Conservation (phyloP, 2,113 vertebrate genomes). For the Girardinichthys multiradiatus region DNA sequence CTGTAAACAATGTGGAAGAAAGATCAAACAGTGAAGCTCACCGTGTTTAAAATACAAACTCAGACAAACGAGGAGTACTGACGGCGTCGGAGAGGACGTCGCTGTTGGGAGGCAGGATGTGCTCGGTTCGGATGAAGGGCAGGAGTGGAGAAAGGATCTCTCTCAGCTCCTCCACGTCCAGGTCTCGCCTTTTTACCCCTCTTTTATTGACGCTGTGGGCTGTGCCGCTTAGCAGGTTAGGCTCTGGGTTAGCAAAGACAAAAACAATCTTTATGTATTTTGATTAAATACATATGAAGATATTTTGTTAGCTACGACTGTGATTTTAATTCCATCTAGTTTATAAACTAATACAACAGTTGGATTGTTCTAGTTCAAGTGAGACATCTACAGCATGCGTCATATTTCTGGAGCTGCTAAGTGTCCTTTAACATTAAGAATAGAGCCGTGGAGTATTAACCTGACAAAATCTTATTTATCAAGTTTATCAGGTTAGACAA, state of each 20-base stretch:
- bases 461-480: constrained; percentile 7
- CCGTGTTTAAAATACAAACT: neutral
- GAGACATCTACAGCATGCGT: constrained; percentile 1
- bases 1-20: constrained; percentile 76
- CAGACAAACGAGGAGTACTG: constrained; percentile 48
- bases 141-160: constrained; percentile 94
- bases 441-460: constrained; percentile 19
- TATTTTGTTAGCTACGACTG: constrained; percentile 15
- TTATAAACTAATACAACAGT: neutral
- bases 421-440: neutral
- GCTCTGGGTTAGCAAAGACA: constrained; percentile 81
- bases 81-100: constrained; percentile 94
- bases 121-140: constrained; percentile 92
- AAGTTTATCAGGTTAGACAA: constrained; percentile 1
- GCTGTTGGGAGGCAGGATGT: constrained; percentile 93
- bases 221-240: constrained; percentile 96
- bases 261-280: no score
- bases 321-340: constrained; percentile 22
- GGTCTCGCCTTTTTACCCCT: constrained; percentile 94
- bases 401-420: constrained; percentile 11
- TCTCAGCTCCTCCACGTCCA: constrained; percentile 95
- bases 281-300: no score
- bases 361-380: constrained; percentile 3
- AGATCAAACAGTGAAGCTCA: constrained; percentile 21
- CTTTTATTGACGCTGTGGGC: constrained; percentile 98